Evolutionary conservation across 2,888 invertebrate species (phyloP), one percentile per base, ranked within the genome.

Genomic region (Augiades crinisus): DNA sequence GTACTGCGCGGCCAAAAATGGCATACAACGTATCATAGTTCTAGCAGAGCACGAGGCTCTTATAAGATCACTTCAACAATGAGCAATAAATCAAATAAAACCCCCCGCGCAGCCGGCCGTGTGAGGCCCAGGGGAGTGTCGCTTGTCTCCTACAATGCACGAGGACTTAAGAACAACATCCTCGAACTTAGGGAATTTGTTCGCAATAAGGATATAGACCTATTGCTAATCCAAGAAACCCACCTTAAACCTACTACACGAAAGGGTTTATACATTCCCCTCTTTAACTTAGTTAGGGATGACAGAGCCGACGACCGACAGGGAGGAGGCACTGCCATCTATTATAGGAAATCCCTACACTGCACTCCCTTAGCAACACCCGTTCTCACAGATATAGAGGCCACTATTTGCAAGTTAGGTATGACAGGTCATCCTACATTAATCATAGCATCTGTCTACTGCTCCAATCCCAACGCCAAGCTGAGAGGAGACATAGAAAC

Each of bases 401-500:
- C 46, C 7, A 36, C 60, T 8, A 10, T 46, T 0, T 45, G 45
- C 4, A 33, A 14, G 5, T 3, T 45, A 5, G 45, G 34, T 5
- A 34, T 34, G 45, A 34, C 45, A 3, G 34, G 45, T 1, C 45
- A 45, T n/a, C 33, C 8, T 14, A 14, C 45, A 22, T n/a, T 45
- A n/a, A 22, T 33, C 21, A 44, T 44, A 21, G 44, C 44, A 21
- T 44, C 44, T 2, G 7, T 33, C 1, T 44, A 44, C 16, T 3
- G 3, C 7, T 13, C 44, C 7, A 1, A 2, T 1, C 8, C 2
- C 3, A 16, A 16, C 2, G 5, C 16, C 1, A 3, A 0, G 1
- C 16, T 45, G 3, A 3, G 10, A 3, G n/a, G 14, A 3, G 33
- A 45, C n/a, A 7, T 45, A 7, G 10, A 14, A 10, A 6, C 22